Evolutionary conservation across 2,797 vertebrate species (phyloP).

Genomic region (Syndactyla subalaris): DNA sequence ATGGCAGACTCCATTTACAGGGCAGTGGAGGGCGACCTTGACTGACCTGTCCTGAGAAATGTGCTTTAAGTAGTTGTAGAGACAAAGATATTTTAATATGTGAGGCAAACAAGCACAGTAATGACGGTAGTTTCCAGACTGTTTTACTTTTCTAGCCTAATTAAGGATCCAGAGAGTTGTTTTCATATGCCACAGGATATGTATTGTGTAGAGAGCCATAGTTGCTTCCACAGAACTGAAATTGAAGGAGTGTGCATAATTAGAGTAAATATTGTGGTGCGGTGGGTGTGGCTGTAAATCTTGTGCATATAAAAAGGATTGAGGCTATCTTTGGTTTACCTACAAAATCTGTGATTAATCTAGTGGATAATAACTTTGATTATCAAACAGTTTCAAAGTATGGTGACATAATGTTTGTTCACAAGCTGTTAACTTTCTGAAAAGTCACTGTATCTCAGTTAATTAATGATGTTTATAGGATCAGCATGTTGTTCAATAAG

Average conservation of each 20-base stretch:
- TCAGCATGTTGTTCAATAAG: background rate
- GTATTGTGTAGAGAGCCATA: background rate
- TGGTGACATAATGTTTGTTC: background rate
- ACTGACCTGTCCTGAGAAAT: background rate
- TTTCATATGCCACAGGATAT: background rate
- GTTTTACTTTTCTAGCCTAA: background rate
- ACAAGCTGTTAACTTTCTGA: conserved; percentile 40
- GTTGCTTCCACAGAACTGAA: background rate
- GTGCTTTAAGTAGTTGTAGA: background rate
- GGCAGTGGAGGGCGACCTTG: background rate
- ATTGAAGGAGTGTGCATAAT: background rate
- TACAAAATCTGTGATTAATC: conserved; percentile 65
- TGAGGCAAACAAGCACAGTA: background rate
- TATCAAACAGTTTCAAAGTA: conserved; percentile 50
- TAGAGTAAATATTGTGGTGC: conserved; percentile 45
- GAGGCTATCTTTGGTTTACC: conserved; percentile 62
- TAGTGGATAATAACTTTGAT: conserved; percentile 66
- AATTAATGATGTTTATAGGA: conserved; percentile 21
- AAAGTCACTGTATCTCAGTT: conserved; percentile 31
- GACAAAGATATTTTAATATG: background rate
- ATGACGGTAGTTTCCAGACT: background rate
- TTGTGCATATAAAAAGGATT: background rate
- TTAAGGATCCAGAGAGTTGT: background rate
- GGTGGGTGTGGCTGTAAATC: conserved; percentile 54
- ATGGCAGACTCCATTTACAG: background rate